Base-by-base conservation (phyloP, 2,888 invertebrate species). In the Subacronicta megacephala region DNA sequence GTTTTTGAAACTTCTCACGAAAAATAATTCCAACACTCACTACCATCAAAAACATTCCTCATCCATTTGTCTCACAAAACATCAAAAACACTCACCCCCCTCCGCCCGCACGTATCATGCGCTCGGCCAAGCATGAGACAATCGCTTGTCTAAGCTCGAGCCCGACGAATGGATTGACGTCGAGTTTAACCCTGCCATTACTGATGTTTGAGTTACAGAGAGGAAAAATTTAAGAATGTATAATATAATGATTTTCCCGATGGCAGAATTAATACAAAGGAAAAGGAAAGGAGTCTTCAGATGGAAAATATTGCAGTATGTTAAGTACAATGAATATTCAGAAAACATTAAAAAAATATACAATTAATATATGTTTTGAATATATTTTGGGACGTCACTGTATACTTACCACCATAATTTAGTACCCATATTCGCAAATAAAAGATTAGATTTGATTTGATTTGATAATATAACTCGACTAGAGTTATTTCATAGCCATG, bases 61-160 rank as follows among this genome's bases (percentile, higher is more conserved):
- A 53, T 41, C 57, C 41, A 26, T 53, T 38, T 3, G 33, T 35
- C 40, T 37, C 7, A 31, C 36, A 31, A 41, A 45, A 49, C 54
- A 66, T 65, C 64, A 65, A 65, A 45, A 45, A 45, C 44, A 65
- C 47, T 33, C 46, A 42, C 18, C 18, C 29, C 31, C 31, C 31
- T 31, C 36, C 35, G 20, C 55, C 29, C 47, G 40, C 40, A 37
- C 12, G 57, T 20, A 72, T 76, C 63, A 67, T 42, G 56, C 50
- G 82, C 84, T 76, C 52, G 62, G 49, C 53, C 46, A 51, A 62
- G 76, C 78, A 60, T 23, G 52, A 67, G 61, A 62, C 62, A 54
- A 74, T 70, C 66, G 62, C 58, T 77, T 73, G 78, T 69, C 66
- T 61, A 75, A 50, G 52, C 45, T 12, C 16, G 43, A 4, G 13